Evolutionary conservation across 2,113 vertebrate species (phyloP).

Genomic region (Odocoileus virginianus): DNA sequence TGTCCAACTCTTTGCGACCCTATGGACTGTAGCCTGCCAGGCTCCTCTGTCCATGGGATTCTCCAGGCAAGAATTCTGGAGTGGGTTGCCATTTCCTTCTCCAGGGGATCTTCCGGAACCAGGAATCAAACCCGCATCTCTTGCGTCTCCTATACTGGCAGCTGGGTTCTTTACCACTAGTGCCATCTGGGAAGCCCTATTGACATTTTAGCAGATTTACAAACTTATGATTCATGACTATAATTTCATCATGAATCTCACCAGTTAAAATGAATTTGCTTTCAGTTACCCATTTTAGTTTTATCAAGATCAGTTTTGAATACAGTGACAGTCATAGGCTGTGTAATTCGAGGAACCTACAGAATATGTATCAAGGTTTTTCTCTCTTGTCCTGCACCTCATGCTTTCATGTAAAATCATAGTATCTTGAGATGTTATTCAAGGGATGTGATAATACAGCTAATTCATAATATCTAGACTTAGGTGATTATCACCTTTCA

Average conservation of each 20-base stretch:
- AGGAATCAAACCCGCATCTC: background rate
- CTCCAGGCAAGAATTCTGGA: background rate
- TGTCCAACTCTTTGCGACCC: background rate
- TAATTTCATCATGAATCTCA: conserved; percentile 2
- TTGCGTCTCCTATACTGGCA: background rate
- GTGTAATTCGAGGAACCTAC: background rate
- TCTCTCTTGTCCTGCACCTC: background rate
- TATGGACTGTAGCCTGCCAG: background rate
- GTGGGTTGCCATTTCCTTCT: background rate
- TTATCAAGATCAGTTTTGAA: background rate
- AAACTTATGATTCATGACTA: background rate
- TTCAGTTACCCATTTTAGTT: conserved; percentile 24
- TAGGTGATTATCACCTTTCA: background rate
- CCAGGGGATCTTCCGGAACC: background rate
- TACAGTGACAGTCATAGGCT: background rate
- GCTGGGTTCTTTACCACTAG: background rate
- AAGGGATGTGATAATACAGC: background rate
- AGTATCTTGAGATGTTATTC: background rate
- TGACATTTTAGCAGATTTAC: background rate
- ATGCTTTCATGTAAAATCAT: background rate
- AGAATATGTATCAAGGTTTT: background rate
- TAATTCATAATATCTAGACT: background rate
- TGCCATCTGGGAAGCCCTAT: background rate
- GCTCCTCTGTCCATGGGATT: background rate
- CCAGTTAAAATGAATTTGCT: background rate